Conservation (phyloP, 2,797 vertebrate species). For the Gymnoscopelus microlampas region DNA sequence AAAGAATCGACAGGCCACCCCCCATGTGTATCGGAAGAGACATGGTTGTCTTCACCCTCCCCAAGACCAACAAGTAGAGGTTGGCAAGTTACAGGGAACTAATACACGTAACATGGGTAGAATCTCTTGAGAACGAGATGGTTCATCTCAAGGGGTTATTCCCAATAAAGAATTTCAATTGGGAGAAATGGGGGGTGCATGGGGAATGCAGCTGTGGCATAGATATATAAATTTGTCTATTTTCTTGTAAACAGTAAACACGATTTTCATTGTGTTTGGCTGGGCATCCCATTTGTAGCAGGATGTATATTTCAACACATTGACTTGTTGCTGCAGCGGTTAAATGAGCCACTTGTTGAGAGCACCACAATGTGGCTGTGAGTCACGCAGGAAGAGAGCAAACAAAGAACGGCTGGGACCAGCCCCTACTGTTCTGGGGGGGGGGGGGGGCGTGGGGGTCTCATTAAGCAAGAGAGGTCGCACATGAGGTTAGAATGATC, state of each 20-base stretch:
- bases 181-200: too few species aligned
- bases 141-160: too few species aligned
- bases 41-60: too few species aligned
- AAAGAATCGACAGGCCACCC: too few species aligned
- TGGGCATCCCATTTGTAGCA: conserved; percentile 57
- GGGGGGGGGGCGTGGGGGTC: conserved; percentile 15
- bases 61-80: too few species aligned
- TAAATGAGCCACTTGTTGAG: conserved; percentile 75
- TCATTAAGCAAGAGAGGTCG: conserved; percentile 53
- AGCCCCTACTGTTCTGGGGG: conserved; percentile 33
- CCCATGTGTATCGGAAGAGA: too few species aligned
- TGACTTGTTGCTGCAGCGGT: conserved; percentile 22
- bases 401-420: conserved; percentile 64
- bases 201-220: background rate
- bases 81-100: too few species aligned
- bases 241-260: background rate
- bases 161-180: too few species aligned
- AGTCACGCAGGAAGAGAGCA: conserved; percentile 75
- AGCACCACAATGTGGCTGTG: conserved; percentile 69
- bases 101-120: too few species aligned
- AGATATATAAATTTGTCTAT: background rate
- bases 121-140: too few species aligned
- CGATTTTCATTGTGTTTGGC: conserved; percentile 34
- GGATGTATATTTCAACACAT: conserved; percentile 76
- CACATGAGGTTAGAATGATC: conserved; percentile 51